Percentiles rank a stretch among this genome's conserved stretches.
Evolutionary conservation across 2,888 invertebrate genomes (phyloP).

Genomic region (Bellardia pandia): DNA sequence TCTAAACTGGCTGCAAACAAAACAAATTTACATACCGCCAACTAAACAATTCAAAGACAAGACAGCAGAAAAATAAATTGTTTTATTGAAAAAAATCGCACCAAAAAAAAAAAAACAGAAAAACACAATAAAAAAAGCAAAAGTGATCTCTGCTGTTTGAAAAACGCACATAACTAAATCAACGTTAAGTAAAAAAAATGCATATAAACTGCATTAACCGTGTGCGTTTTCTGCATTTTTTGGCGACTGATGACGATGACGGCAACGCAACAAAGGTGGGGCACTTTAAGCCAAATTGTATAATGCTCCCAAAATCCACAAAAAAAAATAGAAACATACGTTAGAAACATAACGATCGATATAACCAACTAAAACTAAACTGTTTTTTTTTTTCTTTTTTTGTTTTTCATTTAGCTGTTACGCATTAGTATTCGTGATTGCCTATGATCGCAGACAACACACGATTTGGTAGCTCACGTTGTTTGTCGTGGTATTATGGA

Average conservation of each 20-base stretch:
- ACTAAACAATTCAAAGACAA: constrained; percentile 71
- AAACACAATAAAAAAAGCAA: constrained; percentile 45
- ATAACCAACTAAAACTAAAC: constrained; percentile 62
- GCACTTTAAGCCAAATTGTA: constrained; percentile 65
- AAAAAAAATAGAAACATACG: constrained; percentile 15
- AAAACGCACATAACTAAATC: constrained; percentile 59
- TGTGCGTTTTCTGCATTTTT: constrained; percentile 51
- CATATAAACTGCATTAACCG: constrained; percentile 57
- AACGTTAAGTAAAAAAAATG: constrained; percentile 50
- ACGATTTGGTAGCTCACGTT: constrained; percentile 59
- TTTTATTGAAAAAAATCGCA: constrained; percentile 34
- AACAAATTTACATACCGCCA: constrained; percentile 71
- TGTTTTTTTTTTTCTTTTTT: constrained; percentile 51
- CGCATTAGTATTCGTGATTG: constrained; percentile 72
- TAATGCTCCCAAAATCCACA: constrained; percentile 46
- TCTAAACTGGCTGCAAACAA: constrained; percentile 59
- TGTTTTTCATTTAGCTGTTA: constrained; percentile 57
- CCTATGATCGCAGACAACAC: constrained; percentile 64
- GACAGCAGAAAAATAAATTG: constrained; percentile 44
- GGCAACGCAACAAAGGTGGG: constrained; percentile 73
- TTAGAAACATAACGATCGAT: constrained; percentile 62
- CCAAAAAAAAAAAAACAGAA: constrained; percentile 13
- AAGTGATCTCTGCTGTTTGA: constrained; percentile 64
- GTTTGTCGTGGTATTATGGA: constrained; percentile 19
- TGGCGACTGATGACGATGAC: constrained; percentile 63